These are phyloP conservation scores for Callyntrura sp. DNA, from an alignment of 2,888 invertebrate genomes.

Conservation along the genomic window DNA sequence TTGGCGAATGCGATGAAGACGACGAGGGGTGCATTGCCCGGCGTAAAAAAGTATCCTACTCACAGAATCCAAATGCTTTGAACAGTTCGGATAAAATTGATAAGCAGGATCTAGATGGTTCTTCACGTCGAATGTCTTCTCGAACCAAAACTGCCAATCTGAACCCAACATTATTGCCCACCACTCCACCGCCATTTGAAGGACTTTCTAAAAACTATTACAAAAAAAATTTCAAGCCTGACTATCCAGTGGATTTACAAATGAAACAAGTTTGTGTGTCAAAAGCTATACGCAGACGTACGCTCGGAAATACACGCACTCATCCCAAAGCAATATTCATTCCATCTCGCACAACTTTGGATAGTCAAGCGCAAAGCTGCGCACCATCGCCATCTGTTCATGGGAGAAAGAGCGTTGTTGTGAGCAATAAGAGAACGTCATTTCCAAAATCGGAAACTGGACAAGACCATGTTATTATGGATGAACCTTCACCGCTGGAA, in stretches of 20 bases:
- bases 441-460: not conserved
- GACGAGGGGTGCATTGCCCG: constrained; percentile 52
- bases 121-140: not conserved
- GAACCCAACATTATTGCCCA: not conserved
- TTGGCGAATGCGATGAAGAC: constrained; percentile 55
- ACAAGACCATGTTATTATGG: not conserved
- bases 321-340: constrained; percentile 68
- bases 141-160: not conserved
- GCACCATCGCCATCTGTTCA: not conserved
- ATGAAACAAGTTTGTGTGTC: constrained; percentile 58
- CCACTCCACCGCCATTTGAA: constrained; percentile 36
- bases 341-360: constrained; percentile 48
- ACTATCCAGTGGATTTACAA: constrained; percentile 69
- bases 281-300: constrained; percentile 15
- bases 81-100: not conserved
- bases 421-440: not conserved
- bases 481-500: constrained; percentile 52
- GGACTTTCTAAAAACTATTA: constrained; percentile 45
- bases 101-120: not conserved
- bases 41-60: not conserved
- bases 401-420: not conserved
- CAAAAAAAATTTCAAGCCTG: constrained; percentile 60
- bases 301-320: constrained; percentile 53
- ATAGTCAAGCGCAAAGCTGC: not conserved
- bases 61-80: not conserved